Base-by-base conservation (phyloP, 2,797 vertebrate species). In the Eulemur rubriventer region DNA sequence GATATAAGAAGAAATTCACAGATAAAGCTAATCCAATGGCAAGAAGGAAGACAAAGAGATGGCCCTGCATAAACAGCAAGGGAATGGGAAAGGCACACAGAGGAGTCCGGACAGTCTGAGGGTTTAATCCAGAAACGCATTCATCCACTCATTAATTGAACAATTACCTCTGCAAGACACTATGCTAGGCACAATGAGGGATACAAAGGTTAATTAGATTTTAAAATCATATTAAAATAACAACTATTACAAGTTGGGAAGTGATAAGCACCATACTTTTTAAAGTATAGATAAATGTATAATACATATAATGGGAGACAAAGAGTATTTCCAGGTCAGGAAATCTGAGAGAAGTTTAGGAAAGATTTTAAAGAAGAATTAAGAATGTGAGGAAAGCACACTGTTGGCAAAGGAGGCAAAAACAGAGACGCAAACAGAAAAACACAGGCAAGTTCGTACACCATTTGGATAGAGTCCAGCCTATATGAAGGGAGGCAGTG, bases 361-460 rank as follows among this genome's bases (percentile, higher is more conserved):
- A 78, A 72, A 57, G 43, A 69, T 41, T 79, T 92, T 79, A 67
- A 94, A 75, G 75, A 91, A 75, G 75, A 91, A 87, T 67, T 69
- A 76, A 73, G 24, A 76, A 91, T 55, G 83, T 92, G 48, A 94
- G 72, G 75, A 92, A 90, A 78, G 59, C 59, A 78, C 16, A 55
- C 78, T 80, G 30, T 46, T 93, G 89, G 65, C 86, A 95, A 89
- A 88, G 22, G 12, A 46, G 87, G 52, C 52, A 93, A 73, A 72
- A 59, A 57, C 1, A 79, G 33, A 83, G n/a, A 89, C 7, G 14
- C 73, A 96, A 95, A 95, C n/a, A 91, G 81, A 75, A 86, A 92
- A 91, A 80, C 63, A 92, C 75, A 94, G 35, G 82, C 50, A 90
- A 26, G 59, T 88, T 95, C 93, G 85, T 88, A 48, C 83, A 95